Evolutionary conservation across 2,888 invertebrate species (phyloP).

Genomic region (Lamellibrachia columna): DNA sequence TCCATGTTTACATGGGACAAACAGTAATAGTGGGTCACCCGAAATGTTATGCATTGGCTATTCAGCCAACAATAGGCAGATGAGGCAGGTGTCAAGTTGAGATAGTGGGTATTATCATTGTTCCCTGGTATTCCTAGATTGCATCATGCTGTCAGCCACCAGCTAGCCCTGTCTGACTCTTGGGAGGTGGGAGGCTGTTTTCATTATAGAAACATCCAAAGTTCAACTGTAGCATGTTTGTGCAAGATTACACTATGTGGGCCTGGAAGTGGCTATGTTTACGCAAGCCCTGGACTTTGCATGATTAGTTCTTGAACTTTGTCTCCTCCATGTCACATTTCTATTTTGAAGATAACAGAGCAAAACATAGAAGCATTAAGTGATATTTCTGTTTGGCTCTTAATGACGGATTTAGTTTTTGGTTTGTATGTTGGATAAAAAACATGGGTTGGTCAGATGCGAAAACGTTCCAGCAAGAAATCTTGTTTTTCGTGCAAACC

Average conservation of each 20-base stretch:
- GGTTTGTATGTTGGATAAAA: not conserved
- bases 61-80: not conserved
- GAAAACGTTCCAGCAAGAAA: not conserved
- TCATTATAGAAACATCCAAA: not conserved
- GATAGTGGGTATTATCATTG: slow-evolving; percentile 3
- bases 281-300: slow-evolving; percentile 8
- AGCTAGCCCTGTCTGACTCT: not conserved
- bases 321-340: not conserved
- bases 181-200: not conserved
- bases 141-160: not conserved
- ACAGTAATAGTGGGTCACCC: not conserved
- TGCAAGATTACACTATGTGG: not conserved
- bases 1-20: not conserved
- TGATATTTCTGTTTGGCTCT: not conserved
- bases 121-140: not conserved
- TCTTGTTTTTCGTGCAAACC: not conserved
- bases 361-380: slow-evolving; percentile 11
- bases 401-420: not conserved
- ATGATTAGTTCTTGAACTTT: slow-evolving; percentile 9
- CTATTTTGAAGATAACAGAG: not conserved
- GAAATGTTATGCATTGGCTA: not conserved
- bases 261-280: not conserved
- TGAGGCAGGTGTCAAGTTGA: not conserved
- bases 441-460: not conserved
- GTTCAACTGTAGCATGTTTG: not conserved